Conservation (phyloP, 2,888 invertebrate species). For the Didymodactylos carnosus region DNA sequence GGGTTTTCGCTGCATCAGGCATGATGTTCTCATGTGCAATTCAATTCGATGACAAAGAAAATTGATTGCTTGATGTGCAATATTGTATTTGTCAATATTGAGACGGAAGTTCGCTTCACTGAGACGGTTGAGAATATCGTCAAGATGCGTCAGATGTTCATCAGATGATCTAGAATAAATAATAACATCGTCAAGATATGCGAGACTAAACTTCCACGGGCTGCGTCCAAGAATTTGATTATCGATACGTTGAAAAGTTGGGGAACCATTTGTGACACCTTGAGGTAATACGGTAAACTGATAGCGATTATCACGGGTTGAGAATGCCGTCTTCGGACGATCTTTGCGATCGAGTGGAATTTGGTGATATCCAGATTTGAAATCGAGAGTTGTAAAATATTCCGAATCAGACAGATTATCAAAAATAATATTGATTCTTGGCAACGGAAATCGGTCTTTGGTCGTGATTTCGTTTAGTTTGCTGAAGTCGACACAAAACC, state of each 20-base stretch:
- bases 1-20: neutral
- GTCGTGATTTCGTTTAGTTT: slow-evolving; percentile 16
- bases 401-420: slow-evolving; percentile 14
- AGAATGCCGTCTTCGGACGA: slow-evolving; percentile 17
- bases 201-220: neutral
- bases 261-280: neutral
- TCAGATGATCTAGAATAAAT: neutral
- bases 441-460: slow-evolving; percentile 16
- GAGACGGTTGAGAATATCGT: neutral
- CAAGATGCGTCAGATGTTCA: neutral
- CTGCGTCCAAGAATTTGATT: neutral
- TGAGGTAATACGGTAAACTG: neutral
- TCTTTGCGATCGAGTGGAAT: slow-evolving; percentile 14
- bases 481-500: slow-evolving; percentile 16
- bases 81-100: neutral
- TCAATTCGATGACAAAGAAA: neutral
- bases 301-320: neutral
- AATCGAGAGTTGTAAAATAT: slow-evolving; percentile 16
- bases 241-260: neutral
- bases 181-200: neutral
- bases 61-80: neutral
- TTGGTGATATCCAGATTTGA: slow-evolving; percentile 15
- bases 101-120: neutral
- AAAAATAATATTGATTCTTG: slow-evolving; percentile 16
- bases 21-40: neutral